Percentiles rank a stretch among this genome's conserved stretches.
phyloP scores from a whole-genome alignment of 2,797 vertebrate genomes.

The Crypturellus tataupa region DNA sequence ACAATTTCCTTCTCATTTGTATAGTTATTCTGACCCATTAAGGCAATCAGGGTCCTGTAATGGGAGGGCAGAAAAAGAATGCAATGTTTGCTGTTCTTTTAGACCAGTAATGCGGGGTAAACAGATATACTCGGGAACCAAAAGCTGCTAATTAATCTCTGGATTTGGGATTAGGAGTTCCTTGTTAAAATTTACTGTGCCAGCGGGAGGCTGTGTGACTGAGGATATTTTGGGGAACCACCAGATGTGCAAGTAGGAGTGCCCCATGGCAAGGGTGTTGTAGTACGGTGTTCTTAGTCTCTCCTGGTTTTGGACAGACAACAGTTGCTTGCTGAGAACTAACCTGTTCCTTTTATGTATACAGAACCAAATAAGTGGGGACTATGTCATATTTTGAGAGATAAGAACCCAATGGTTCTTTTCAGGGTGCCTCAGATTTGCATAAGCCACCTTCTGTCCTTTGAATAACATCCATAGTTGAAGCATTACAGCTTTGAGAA shows the following conservation, averaged over 20 bases:
- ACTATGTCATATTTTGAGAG: background rate
- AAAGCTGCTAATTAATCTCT: conserved; percentile 84
- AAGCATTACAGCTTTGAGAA: background rate
- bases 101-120: conserved; percentile 72
- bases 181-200: conserved; percentile 43
- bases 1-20: conserved; percentile 73
- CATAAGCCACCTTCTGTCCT: background rate
- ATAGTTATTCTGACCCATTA: conserved; percentile 79
- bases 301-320: background rate
- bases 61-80: background rate
- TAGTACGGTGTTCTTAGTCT: background rate
- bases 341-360: background rate
- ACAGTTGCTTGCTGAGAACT: background rate
- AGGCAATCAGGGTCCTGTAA: conserved; percentile 68
- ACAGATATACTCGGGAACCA: conserved; percentile 39
- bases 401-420: background rate
- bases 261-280: background rate
- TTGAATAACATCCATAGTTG: background rate
- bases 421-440: background rate
- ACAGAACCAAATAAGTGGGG: background rate
- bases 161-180: conserved; percentile 69
- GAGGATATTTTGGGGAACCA: background rate
- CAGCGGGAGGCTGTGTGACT: conserved; percentile 13
- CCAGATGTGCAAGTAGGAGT: conserved; percentile 55
- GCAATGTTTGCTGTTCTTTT: conserved; percentile 78